Evolutionary conservation across 2,113 vertebrate genomes (phyloP).

Genomic region (Psittacula cyanocephala): DNA sequence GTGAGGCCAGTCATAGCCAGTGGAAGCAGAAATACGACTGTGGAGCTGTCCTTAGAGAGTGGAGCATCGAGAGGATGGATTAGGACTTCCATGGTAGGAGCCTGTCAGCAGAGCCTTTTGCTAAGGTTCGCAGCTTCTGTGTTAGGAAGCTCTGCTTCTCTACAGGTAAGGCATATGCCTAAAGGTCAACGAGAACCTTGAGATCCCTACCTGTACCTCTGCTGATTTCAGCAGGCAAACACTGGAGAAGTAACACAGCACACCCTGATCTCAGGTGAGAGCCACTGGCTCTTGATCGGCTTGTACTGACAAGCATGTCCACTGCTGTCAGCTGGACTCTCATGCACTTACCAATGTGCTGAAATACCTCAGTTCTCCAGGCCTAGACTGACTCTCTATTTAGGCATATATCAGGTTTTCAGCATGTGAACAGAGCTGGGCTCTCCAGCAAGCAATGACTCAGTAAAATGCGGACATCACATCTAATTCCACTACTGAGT

Average conservation of each 20-base stretch:
- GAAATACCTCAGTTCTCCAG: background rate
- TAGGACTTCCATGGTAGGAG: background rate
- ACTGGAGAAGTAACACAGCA: background rate
- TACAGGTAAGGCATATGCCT: background rate
- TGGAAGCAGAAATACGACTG: background rate
- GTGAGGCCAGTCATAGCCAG: background rate
- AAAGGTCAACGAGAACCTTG: background rate
- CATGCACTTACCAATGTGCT: background rate
- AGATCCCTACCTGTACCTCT: background rate
- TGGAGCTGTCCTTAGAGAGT: background rate
- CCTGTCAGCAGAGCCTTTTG: background rate
- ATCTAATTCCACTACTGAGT: background rate
- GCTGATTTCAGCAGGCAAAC: background rate
- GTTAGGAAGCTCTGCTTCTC: background rate
- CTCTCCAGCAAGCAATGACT: background rate
- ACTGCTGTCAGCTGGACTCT: background rate
- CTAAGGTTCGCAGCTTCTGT: background rate
- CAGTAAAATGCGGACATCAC: background rate
- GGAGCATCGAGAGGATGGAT: background rate
- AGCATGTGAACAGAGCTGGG: background rate
- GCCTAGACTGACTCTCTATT: background rate
- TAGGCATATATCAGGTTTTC: background rate
- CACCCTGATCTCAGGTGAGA: background rate
- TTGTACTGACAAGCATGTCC: background rate
- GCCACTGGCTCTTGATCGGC: background rate